Conservation (phyloP, 2,888 invertebrate species). For the Busseola fusca region DNA sequence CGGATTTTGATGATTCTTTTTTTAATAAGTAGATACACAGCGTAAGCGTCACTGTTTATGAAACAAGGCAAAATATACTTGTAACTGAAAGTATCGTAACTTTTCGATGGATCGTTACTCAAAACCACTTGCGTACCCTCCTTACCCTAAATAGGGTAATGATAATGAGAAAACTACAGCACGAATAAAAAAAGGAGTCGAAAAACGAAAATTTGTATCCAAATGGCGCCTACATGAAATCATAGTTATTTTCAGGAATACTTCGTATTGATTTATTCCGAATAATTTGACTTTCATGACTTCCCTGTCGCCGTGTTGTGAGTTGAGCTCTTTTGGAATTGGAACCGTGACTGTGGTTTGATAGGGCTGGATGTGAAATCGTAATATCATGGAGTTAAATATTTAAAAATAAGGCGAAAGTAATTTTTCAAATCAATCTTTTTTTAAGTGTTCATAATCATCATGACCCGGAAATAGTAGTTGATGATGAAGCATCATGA, state of each 20-base stretch:
- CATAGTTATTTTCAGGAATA: slow-evolving; percentile 44
- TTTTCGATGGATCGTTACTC: not conserved
- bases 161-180: not conserved
- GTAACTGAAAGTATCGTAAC: not conserved
- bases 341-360: not conserved
- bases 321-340: slow-evolving; percentile 8
- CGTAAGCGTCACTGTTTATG: not conserved
- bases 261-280: slow-evolving; percentile 50
- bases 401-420: not conserved
- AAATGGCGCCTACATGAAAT: slow-evolving; percentile 48
- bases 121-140: not conserved
- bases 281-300: slow-evolving; percentile 56
- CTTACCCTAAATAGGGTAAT: slow-evolving; percentile 9
- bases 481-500: too few relatives aligned
- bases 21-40: too few relatives aligned
- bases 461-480: too few relatives aligned
- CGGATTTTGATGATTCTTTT: too few relatives aligned
- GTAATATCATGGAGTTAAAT: not conserved
- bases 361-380: not conserved
- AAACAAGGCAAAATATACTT: not conserved
- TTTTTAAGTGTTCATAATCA: too few relatives aligned
- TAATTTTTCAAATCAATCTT: not conserved
- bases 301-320: slow-evolving; percentile 50
- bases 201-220: slow-evolving; percentile 24
- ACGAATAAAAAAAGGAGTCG: slow-evolving; percentile 33